phyloP scores from a whole-genome alignment of 2,113 vertebrate genomes.

The Odocoileus virginianus region DNA sequence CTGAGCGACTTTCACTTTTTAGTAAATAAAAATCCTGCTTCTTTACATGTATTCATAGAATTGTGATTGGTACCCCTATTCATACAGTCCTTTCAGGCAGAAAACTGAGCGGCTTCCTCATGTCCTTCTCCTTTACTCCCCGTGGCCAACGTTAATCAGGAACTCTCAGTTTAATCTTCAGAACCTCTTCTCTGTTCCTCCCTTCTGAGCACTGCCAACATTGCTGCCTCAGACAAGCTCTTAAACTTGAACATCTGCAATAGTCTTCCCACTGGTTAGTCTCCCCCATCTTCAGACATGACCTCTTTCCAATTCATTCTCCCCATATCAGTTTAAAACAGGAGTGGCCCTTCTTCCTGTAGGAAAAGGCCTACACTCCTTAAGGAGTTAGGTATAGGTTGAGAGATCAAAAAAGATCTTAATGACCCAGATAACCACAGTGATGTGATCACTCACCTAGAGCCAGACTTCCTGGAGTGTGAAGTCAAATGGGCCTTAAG shows the following conservation, averaged over 20 bases:
- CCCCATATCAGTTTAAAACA: background rate
- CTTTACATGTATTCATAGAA: background rate
- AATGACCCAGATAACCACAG: background rate
- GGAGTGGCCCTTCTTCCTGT: background rate
- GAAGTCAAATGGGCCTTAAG: background rate
- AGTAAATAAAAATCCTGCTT: background rate
- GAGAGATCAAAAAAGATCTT: background rate
- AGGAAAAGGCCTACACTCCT: background rate
- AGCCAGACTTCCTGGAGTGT: background rate
- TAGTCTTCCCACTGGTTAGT: background rate
- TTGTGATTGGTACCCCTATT: background rate
- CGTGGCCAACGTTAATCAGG: background rate
- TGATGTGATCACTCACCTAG: background rate
- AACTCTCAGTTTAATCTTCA: background rate
- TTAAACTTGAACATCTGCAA: background rate
- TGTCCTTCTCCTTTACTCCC: background rate
- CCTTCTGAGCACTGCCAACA: background rate
- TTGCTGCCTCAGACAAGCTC: background rate
- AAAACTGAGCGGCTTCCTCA: background rate
- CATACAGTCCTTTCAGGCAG: background rate
- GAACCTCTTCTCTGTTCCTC: background rate
- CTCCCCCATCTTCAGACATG: background rate
- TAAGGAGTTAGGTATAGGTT: background rate
- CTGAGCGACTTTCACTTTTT: background rate
- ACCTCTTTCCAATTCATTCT: background rate